Evolutionary conservation across 2,797 vertebrate species (phyloP).

Genomic region (Otus scops): DNA sequence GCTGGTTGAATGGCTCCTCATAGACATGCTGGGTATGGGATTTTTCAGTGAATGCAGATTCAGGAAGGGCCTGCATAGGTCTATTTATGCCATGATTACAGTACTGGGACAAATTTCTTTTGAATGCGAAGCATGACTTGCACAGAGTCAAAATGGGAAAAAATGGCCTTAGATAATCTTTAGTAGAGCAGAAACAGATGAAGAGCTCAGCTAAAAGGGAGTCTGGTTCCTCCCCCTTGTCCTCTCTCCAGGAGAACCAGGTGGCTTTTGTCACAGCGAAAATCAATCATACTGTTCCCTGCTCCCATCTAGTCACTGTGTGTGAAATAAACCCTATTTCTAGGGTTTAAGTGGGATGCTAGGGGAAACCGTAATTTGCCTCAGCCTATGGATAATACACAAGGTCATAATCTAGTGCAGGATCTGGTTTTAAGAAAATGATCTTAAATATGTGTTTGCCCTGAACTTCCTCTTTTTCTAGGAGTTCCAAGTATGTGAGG

Average conservation of each 20-base stretch:
- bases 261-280: conserved; percentile 33
- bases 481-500: background rate
- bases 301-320: conserved; percentile 17
- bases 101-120: conserved; percentile 26
- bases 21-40: background rate
- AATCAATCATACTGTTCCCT: conserved; percentile 4
- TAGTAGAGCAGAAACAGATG: background rate
- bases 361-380: background rate
- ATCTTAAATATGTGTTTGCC: background rate
- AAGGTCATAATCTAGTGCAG: background rate
- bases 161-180: conserved; percentile 32
- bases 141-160: conserved; percentile 9
- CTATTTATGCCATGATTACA: conserved; percentile 52
- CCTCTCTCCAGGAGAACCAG: conserved; percentile 22
- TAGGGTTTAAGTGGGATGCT: conserved; percentile 7
- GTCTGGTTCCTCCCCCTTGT: background rate
- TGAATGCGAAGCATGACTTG: conserved; percentile 34
- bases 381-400: background rate
- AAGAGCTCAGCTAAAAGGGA: background rate
- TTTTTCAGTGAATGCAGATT: conserved; percentile 51
- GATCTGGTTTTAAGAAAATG: background rate
- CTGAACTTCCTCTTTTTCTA: background rate
- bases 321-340: conserved; percentile 51
- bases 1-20: conserved; percentile 7
- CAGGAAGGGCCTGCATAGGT: conserved; percentile 20